Base-by-base conservation (phyloP, 2,113 vertebrate genomes). In the Varanus komodoensis region DNA sequence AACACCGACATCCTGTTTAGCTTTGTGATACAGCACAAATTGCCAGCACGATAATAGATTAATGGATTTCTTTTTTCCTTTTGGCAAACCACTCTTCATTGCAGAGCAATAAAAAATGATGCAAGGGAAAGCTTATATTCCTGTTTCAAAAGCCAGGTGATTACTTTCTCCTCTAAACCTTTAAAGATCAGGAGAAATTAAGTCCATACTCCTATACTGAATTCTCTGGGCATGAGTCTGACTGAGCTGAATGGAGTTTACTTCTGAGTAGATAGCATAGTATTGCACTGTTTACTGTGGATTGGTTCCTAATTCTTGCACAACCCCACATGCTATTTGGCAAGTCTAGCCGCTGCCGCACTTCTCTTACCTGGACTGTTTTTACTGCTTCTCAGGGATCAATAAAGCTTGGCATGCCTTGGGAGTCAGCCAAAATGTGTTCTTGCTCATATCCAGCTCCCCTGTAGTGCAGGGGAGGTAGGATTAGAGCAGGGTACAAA, bases 1-100 rank as follows among this genome's bases (percentile, higher is more conserved):
- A 94, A 82, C 0, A 0, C 73, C 0, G 48, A 90, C 89, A 92
- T 96, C 94, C 94, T 85, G 92, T 85, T 93, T 89, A 93, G 88
- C 82, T 95, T 92, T 89, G 84, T 82, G 77, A 74, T 89, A 86
- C 32, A 0, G 0, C 79, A 11, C 0, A 0, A 8, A 44, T 89
- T 89, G 27, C 48, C 61, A 67, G 91, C 27, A 12, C 67, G 29
- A 73, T 87, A 81, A 86, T 90, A 14, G 54, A 75, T 61, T 75
- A 82, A 29, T 44, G 75, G 44, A 12, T 12, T 54, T 12, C 74
- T n/a, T 73, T n/a, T 4, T 57, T 34, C 15, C 54, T 82, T 86
- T 8, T 94, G 88, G 64, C 77, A 84, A 91, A 54, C 71, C 71
- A 21, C 44, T 93, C 34, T 68, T 93, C 93, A 86, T 78, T 64